Percentiles rank a stretch among this genome's conserved stretches.
These are phyloP conservation scores for Acrobasis consociella DNA, from an alignment of 2,888 invertebrate genomes.

Conservation along the genomic window DNA sequence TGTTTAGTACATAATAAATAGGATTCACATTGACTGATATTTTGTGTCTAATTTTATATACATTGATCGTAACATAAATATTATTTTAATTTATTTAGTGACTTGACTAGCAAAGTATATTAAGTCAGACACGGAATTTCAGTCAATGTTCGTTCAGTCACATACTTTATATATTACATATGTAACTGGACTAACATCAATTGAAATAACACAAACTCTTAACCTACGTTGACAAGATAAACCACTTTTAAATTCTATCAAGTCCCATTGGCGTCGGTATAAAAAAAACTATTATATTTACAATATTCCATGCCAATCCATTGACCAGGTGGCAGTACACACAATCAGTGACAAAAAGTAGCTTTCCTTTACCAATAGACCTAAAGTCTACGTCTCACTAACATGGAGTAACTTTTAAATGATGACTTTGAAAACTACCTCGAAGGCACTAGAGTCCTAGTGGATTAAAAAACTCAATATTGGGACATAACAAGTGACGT, in stretches of 20 bases:
- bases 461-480: conserved; percentile 41
- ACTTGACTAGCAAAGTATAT: too few species aligned
- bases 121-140: too few species aligned
- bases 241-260: background rate
- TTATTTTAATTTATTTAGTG: too few species aligned
- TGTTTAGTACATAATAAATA: too few species aligned
- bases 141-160: too few species aligned
- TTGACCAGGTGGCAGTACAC: background rate
- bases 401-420: conserved; percentile 63
- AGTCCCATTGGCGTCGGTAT: background rate
- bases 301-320: background rate
- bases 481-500: conserved; percentile 13
- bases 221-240: too few species aligned
- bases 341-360: conserved; percentile 25
- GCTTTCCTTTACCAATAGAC: conserved; percentile 35
- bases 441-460: conserved; percentile 79
- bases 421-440: conserved; percentile 42
- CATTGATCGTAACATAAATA: too few species aligned
- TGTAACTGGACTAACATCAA: too few species aligned
- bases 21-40: too few species aligned
- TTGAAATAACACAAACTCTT: too few species aligned
- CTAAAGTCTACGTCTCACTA: conserved; percentile 65
- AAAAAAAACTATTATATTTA: background rate
- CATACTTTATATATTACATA: too few species aligned
- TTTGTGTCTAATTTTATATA: too few species aligned